Percentiles rank a stretch among this genome's conserved stretches.
phyloP scores from a whole-genome alignment of 2,113 vertebrate genomes.

The Mirounga angustirostris region DNA sequence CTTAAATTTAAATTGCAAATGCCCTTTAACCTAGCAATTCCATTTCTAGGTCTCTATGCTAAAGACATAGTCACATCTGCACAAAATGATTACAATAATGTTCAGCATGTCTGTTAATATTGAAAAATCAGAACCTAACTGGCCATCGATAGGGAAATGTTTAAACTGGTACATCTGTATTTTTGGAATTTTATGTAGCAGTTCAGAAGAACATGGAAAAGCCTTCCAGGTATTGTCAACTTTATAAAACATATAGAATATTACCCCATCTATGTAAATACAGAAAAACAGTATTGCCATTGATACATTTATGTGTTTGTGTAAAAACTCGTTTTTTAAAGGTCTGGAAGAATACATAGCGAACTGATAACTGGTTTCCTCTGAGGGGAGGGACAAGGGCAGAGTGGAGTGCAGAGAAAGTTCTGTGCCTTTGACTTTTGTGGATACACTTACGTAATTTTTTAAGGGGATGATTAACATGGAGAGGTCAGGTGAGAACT shows the following conservation, averaged over 20 bases:
- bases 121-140: slow-evolving; percentile 50
- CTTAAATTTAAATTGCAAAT: slow-evolving; percentile 51
- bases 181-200: slow-evolving; percentile 50
- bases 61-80: slow-evolving; percentile 7
- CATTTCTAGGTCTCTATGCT: slow-evolving; percentile 8
- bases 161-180: not conserved
- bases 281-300: not conserved
- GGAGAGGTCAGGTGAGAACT: not conserved
- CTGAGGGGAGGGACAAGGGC: not conserved
- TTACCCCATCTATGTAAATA: not conserved
- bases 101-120: slow-evolving; percentile 34
- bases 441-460: not conserved
- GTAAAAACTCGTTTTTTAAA: not conserved
- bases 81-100: not conserved
- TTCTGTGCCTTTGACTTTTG: not conserved
- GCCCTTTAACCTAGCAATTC: slow-evolving; percentile 25
- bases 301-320: not conserved
- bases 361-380: not conserved
- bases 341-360: not conserved
- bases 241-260: not conserved
- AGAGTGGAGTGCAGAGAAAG: not conserved
- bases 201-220: slow-evolving; percentile 54
- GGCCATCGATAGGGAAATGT: not conserved
- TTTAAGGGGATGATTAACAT: not conserved
- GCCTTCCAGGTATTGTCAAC: not conserved